A percentile compares a stretch with the other conserved stretches of the same genome.
Evolutionary conservation across 2,888 invertebrate species (phyloP).

Genomic region (Zootermopsis nevadensis): DNA sequence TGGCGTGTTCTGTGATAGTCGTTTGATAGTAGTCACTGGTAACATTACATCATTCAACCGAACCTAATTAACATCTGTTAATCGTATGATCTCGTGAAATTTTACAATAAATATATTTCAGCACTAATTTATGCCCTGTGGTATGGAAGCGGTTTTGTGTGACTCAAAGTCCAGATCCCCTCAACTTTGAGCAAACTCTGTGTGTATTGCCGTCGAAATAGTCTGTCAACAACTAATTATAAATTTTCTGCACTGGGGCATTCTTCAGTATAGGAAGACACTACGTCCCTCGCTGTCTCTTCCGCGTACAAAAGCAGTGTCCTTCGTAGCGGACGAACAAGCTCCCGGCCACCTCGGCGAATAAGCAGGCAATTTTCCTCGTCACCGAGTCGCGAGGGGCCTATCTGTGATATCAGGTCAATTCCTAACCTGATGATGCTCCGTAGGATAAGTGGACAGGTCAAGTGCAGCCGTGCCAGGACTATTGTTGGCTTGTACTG

Average conservation of each 20-base stretch:
- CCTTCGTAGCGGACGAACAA: slow-evolving; percentile 35
- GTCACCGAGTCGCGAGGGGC: slow-evolving; percentile 54
- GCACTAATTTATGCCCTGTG: no score
- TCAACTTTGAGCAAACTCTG: no score
- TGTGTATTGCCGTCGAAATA: no score
- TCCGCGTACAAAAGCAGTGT: slow-evolving; percentile 39
- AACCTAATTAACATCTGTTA: no score
- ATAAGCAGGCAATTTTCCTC: slow-evolving; percentile 60
- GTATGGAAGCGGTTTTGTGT: no score
- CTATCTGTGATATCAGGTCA: slow-evolving; percentile 57
- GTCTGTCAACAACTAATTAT: no score
- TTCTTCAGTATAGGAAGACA: background rate
- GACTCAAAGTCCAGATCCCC: no score
- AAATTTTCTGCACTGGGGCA: background rate
- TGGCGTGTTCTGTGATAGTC: no score
- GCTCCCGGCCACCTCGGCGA: slow-evolving; percentile 52
- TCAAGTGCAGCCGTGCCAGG: slow-evolving; percentile 28
- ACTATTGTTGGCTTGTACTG: slow-evolving; percentile 31
- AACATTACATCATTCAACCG: no score
- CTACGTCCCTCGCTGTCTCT: slow-evolving; percentile 32
- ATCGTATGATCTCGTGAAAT: no score
- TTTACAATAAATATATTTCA: no score
- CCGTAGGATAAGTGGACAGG: slow-evolving; percentile 40
- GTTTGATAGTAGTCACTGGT: no score
- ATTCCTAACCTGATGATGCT: slow-evolving; percentile 41